Percentiles rank a stretch among this genome's conserved stretches.
Evolutionary conservation across 2,797 vertebrate genomes (phyloP).

Genomic region (Etheostoma perlongum): DNA sequence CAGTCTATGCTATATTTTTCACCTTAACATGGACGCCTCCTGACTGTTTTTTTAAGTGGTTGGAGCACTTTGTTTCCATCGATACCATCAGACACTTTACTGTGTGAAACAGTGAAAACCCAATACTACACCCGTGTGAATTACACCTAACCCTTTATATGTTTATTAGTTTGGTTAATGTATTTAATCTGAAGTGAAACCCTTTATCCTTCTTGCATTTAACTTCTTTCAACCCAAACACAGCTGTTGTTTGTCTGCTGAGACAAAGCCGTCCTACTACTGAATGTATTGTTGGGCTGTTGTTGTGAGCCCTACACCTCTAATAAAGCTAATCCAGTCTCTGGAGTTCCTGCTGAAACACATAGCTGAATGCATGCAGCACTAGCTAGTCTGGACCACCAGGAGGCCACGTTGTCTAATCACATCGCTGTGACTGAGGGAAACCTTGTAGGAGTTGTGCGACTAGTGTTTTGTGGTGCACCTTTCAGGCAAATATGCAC

Average conservation of each 20-base stretch:
- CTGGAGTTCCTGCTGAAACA: background rate
- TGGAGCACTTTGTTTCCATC: slow-evolving; percentile 2
- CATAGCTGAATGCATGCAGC: background rate
- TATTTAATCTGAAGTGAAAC: slow-evolving; percentile 5
- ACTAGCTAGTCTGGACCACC: background rate
- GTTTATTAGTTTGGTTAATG: slow-evolving; percentile 14
- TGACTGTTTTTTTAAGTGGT: background rate
- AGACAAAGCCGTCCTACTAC: background rate
- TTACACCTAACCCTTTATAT: background rate
- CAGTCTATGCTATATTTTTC: slow-evolving; percentile 21
- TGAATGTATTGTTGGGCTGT: slow-evolving; percentile 16
- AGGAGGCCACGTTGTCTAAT: slow-evolving; percentile 12
- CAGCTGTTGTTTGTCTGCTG: background rate
- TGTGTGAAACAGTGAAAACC: background rate
- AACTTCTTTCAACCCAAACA: slow-evolving; percentile 3
- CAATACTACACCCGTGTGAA: background rate
- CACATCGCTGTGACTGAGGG: background rate
- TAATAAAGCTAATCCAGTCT: background rate
- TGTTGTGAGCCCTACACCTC: too few species aligned
- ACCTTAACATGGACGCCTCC: background rate
- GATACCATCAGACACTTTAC: background rate
- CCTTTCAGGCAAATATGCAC: background rate
- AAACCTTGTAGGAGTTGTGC: background rate
- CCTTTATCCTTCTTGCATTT: background rate
- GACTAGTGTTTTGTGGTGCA: background rate